Base-by-base conservation (phyloP, 1,140 invertebrate species). In the Aphidius ervi region DNA sequence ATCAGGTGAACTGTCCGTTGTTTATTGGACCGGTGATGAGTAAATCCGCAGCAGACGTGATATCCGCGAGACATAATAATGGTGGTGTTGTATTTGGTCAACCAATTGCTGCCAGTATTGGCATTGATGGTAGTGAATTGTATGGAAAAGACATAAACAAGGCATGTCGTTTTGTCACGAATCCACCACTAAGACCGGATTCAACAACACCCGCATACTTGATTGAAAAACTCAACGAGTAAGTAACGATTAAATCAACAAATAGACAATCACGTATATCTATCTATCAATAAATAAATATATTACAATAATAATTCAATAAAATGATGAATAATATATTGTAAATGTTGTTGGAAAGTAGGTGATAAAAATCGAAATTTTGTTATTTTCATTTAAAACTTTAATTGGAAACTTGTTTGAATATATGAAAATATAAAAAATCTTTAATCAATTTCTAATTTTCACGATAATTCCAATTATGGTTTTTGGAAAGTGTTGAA, bases 221-320 rank as follows among this genome's bases (percentile, higher is more conserved):
- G 73, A 88, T 94, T 81, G 88, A 94, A 76, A 84, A 92, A 5
- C 82, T 97, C 65, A 88, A 91, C 67, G 86, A 88, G 93, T 96
- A 84, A 89, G 88, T 85, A 77, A 59, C 23, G 45, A 46, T 46
- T 56, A 0, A 23, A 52, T 52, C 40, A 31, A 46, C 46, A 10
- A 46, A 46, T 31, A 41, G 41, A n/a, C 10, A 46, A 10, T 46
- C 55, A 46, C 55, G 23, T 31, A 31, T 4, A 31, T 31, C 2
- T 23, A 23, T 23, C 23, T 1, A 31, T 31, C 2, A 31, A 31
- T 0, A 31, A 31, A 31, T 4, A 31, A 31, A 31, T 31, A 31
- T 31, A 31, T 31, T 31, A 4, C 46, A n/a, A 16, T 16, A 16
- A 0, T 16, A 16, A 16, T 16, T 0, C 1, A 16, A 16, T 16